Conservation (phyloP, 2,797 vertebrate species). For the Platalea minor region DNA sequence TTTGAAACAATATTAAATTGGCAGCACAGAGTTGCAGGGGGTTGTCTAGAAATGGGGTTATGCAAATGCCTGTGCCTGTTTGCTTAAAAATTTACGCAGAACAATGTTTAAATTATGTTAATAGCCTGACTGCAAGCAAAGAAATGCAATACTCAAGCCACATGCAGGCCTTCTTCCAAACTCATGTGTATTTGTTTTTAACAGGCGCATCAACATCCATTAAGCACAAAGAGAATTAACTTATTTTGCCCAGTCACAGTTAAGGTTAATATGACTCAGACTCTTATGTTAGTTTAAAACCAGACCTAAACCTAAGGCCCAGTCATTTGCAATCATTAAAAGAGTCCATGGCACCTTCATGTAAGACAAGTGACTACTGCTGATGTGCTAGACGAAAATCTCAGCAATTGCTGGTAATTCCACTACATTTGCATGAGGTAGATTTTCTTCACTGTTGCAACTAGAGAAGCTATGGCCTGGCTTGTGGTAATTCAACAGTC, state of each 20-base stretch:
- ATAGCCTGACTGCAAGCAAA: not conserved
- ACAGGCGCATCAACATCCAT: not conserved
- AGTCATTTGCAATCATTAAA: not conserved
- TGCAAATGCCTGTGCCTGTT: not conserved
- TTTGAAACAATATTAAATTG: not conserved
- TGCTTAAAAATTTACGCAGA: not conserved
- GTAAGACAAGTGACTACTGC: not conserved
- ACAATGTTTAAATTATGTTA: constrained; percentile 34
- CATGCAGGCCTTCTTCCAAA: not conserved
- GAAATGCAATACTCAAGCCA: constrained; percentile 12
- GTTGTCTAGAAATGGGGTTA: not conserved
- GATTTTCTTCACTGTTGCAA: not conserved
- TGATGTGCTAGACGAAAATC: not conserved
- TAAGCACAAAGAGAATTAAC: not conserved
- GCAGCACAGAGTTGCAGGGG: not conserved
- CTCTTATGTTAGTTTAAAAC: not conserved
- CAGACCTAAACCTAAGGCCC: not conserved
- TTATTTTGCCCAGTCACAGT: not conserved
- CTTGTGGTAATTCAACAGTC: not conserved
- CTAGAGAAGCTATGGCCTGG: not conserved
- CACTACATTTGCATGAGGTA: not conserved
- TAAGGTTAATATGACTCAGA: not conserved
- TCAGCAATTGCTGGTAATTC: not conserved
- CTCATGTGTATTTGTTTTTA: not conserved
- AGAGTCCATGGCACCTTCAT: not conserved